Evolutionary conservation across 2,888 invertebrate genomes (phyloP).

Genomic region (Pyrgus malvae): DNA sequence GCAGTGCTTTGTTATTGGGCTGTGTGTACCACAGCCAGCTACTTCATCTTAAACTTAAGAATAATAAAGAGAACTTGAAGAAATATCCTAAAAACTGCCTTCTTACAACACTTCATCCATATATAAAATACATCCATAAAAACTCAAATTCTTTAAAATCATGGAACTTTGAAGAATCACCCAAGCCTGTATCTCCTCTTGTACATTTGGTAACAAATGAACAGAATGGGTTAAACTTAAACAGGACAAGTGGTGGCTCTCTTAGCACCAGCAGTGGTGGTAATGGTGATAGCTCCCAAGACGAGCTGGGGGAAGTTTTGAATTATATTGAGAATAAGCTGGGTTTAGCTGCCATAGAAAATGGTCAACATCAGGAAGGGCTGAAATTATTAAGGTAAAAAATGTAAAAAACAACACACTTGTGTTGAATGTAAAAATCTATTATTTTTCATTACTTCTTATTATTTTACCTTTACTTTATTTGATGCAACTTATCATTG

Average conservation of each 20-base stretch:
- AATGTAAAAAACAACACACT: background rate
- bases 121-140: conserved; percentile 46
- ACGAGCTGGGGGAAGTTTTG: conserved; percentile 75
- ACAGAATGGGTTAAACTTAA: conserved; percentile 39
- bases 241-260: conserved; percentile 36
- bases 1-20: conserved; percentile 82
- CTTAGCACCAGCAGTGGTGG: conserved; percentile 41
- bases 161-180: conserved; percentile 49
- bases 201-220: conserved; percentile 71
- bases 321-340: conserved; percentile 83
- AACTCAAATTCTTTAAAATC: conserved; percentile 44
- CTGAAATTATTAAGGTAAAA: conserved; percentile 77
- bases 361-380: conserved; percentile 76
- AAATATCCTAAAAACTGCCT: conserved; percentile 46
- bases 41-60: conserved; percentile 64
- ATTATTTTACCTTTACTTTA: too few relatives aligned
- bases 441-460: background rate
- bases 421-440: background rate
- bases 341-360: conserved; percentile 82
- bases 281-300: conserved; percentile 50
- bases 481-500: background rate
- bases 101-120: conserved; percentile 50
- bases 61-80: conserved; percentile 40
- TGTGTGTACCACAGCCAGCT: conserved; percentile 83
- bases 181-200: conserved; percentile 52